A percentile compares a stretch with the other conserved stretches of the same genome.
phyloP scores from a whole-genome alignment of 2,888 invertebrate species.

The Clepsis dumicolana region DNA sequence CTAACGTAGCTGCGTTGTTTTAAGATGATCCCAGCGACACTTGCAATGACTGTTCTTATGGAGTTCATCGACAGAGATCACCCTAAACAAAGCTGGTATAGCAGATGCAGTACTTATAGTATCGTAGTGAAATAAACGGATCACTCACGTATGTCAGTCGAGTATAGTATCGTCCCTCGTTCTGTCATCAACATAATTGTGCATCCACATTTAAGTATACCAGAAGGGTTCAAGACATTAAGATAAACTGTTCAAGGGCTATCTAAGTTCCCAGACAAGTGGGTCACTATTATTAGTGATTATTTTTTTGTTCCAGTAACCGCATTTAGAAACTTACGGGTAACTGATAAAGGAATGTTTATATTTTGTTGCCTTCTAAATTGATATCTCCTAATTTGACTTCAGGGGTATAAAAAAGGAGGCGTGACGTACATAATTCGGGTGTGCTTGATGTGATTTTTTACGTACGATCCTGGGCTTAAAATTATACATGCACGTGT shows the following conservation, averaged over 20 bases:
- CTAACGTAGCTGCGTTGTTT: too few species aligned
- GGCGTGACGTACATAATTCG: constrained; percentile 34
- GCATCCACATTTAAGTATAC: constrained; percentile 18
- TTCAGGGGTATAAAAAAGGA: constrained; percentile 34
- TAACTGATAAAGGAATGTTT: constrained; percentile 53
- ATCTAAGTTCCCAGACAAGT: constrained; percentile 70
- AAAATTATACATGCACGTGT: constrained; percentile 47
- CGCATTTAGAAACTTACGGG: constrained; percentile 62
- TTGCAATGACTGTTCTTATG: too few species aligned
- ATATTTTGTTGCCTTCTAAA: constrained; percentile 33
- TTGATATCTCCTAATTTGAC: constrained; percentile 42
- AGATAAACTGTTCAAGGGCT: constrained; percentile 77
- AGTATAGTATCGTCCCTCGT: not conserved
- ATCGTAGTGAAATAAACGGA: too few species aligned
- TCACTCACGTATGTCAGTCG: too few species aligned
- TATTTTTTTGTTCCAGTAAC: constrained; percentile 78
- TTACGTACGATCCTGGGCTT: constrained; percentile 28
- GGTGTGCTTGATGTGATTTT: constrained; percentile 38
- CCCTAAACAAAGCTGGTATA: too few species aligned
- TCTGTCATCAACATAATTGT: constrained; percentile 1
- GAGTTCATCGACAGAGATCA: too few species aligned
- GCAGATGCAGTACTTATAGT: too few species aligned
- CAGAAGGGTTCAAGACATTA: constrained; percentile 40
- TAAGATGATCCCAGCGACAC: too few species aligned
- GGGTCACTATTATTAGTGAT: constrained; percentile 72